Evolutionary conservation across 2,113 vertebrate species (phyloP), one percentile per base, ranked within the genome.

Genomic region (Ranitomeya variabilis): DNA sequence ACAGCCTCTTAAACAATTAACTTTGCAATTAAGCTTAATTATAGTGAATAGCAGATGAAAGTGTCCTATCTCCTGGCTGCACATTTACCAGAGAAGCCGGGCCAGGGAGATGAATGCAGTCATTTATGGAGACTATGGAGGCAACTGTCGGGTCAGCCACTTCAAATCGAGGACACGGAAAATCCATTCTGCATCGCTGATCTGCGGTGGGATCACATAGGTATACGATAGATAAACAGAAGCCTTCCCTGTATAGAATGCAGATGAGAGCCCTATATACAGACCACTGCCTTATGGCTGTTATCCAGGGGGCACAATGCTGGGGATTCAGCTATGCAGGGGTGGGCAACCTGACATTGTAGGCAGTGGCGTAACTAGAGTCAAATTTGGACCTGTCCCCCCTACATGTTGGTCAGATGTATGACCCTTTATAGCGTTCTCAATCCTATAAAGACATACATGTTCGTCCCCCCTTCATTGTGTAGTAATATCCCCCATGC

Each of bases 1-100:
- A 52, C 62, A 57, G 71, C 80, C 90, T 81, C 83, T 89, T 82
- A 90, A 85, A 90, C 91, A 92, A 93, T 92, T 93, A 94, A 91
- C 92, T 92, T 92, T 86, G 91, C 86, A 94, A 92, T 93, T 93
- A 94, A 87, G 85, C 85, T 90, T 91, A 93, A 93, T 92, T 92
- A 91, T 91, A 80, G 91, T 89, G 91, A 66, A 90, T 54, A 90
- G 88, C 69, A 91, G 66, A 13, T 83, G 90, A 90, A 87, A 73
- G 73, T 86, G 90, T 90, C 90, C 91, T 92, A 59, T 91, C 90
- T 87, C 89, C 90, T 73, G 87, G 85, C 88, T 91, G 90, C 86
- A 90, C 86, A 55, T 83, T 78, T 66, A 87, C 71, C 80, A 79
- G 89, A 55, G 85, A 78, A 16, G 62, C 78, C 89, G 83, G 86